These are phyloP conservation scores for Hemichromis elongatus DNA, from an alignment of 2,113 vertebrate genomes.

Conservation along the genomic window DNA sequence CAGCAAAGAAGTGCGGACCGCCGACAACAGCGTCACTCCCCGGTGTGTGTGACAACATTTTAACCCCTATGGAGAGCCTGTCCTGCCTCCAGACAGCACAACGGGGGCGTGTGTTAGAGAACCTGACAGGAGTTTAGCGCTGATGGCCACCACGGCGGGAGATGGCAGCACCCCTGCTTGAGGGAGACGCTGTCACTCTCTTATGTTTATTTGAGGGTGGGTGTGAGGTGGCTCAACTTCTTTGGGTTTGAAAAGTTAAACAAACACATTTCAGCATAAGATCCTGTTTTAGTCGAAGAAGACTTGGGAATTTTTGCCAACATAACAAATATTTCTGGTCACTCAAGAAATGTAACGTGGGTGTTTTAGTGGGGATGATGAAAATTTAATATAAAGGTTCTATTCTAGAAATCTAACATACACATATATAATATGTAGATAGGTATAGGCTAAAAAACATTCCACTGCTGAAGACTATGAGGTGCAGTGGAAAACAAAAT, in stretches of 20 bases:
- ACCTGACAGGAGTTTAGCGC: conserved; percentile 69
- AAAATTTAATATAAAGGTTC: background rate
- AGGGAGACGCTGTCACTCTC: conserved; percentile 38
- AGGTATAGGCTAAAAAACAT: background rate
- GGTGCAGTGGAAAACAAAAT: background rate
- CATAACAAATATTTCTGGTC: background rate
- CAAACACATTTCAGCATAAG: background rate
- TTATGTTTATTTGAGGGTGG: background rate
- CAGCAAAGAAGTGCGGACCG: conserved; percentile 10
- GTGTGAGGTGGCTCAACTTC: background rate
- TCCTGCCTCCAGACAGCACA: conserved; percentile 31
- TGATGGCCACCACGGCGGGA: conserved; percentile 47
- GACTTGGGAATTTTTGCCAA: background rate
- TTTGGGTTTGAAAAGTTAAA: background rate
- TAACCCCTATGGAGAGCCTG: conserved; percentile 27
- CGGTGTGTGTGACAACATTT: conserved; percentile 41
- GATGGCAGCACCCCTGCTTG: conserved; percentile 37
- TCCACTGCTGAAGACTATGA: background rate
- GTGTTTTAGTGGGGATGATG: background rate
- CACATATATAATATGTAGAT: background rate
- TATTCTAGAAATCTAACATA: too few species aligned
- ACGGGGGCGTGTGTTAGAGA: conserved; percentile 10
- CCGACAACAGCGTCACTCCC: conserved; percentile 31
- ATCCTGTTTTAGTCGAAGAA: background rate
- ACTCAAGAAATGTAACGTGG: background rate